Evolutionary conservation across 2,888 invertebrate genomes (phyloP).

Genomic region (Dynastes maya): DNA sequence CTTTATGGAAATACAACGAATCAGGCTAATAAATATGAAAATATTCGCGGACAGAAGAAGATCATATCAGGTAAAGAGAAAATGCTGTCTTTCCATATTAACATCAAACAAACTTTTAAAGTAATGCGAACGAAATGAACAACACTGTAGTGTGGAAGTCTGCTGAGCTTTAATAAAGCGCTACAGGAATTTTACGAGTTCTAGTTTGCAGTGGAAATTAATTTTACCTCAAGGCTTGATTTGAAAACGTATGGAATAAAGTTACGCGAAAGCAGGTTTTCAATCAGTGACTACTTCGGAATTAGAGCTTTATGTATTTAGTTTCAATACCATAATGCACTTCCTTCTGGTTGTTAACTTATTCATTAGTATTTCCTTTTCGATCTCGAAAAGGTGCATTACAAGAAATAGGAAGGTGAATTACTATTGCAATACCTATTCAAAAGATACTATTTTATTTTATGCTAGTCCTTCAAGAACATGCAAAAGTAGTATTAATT

Average conservation of each 20-base stretch:
- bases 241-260: neutral
- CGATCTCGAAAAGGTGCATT: too few species aligned
- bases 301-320: neutral
- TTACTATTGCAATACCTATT: too few species aligned
- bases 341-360: too few species aligned
- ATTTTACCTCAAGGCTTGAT: neutral
- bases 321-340: too few species aligned
- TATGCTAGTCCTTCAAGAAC: too few species aligned
- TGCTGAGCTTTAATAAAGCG: too few species aligned
- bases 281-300: neutral
- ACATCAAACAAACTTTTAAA: slow-evolving; percentile 13
- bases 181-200: neutral
- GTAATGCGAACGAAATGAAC: neutral
- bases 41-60: neutral
- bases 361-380: too few species aligned
- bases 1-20: neutral
- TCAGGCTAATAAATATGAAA: slow-evolving; percentile 24
- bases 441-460: too few species aligned
- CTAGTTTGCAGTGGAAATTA: neutral
- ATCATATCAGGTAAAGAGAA: neutral
- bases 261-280: too few species aligned
- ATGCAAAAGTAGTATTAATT: too few species aligned
- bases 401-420: too few species aligned
- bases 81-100: slow-evolving; percentile 2
- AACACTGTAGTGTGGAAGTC: neutral